Percentiles rank a stretch among this genome's conserved stretches.
phyloP scores from a whole-genome alignment of 2,797 vertebrate species.

The Hypotaenidia philippensis region DNA sequence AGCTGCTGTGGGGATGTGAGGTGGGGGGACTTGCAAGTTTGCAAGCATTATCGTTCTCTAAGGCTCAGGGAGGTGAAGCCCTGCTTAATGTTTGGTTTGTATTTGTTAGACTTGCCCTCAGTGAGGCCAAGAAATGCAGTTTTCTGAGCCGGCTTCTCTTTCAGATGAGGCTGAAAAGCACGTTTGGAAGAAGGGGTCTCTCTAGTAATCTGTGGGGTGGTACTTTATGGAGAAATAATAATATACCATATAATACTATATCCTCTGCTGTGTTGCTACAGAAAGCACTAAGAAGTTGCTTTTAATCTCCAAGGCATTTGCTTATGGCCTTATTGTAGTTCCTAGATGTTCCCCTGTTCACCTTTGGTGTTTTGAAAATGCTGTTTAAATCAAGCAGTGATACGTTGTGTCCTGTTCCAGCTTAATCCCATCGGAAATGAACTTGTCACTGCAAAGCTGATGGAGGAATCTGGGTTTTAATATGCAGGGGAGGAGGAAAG shows the following conservation, averaged over 20 bases:
- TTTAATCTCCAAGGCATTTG: neutral
- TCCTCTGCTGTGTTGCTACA: neutral
- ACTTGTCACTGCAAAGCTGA: neutral
- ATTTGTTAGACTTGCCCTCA: neutral
- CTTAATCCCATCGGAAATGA: neutral
- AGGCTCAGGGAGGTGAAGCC: neutral
- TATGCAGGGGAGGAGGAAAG: neutral
- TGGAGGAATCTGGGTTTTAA: neutral
- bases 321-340: neutral
- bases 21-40: neutral
- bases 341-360: neutral
- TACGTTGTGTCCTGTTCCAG: neutral
- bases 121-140: neutral
- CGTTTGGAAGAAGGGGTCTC: neutral
- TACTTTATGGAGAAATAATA: neutral
- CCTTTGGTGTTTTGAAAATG: neutral
- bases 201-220: neutral
- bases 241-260: neutral
- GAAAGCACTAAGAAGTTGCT: neutral
- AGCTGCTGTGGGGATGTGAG: accelerated
- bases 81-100: neutral
- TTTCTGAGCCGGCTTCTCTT: neutral
- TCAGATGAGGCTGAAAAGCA: neutral
- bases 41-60: accelerated
- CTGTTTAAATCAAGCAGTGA: neutral